These are phyloP conservation scores for Drosophila athabasca DNA, from an alignment of 1,140 invertebrate genomes.

Conservation along the genomic window DNA sequence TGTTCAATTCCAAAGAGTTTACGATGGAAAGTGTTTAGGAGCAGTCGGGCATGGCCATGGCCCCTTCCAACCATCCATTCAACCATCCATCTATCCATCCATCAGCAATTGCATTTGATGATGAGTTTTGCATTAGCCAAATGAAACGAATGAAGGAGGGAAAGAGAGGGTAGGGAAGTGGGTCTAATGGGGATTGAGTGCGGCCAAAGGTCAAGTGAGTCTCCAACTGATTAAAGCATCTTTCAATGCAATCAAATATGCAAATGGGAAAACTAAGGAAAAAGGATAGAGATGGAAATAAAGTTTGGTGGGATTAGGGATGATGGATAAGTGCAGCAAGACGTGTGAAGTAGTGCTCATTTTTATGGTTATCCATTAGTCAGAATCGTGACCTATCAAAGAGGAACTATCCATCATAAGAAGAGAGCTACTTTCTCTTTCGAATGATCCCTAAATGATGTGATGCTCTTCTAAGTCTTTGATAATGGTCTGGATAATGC, in stretches of 20 bases:
- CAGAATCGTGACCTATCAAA: too few relatives aligned
- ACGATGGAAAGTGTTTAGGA: conserved; percentile 52
- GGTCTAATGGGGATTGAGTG: background rate
- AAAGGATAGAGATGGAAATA: too few relatives aligned
- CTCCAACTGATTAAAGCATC: conserved; percentile 26
- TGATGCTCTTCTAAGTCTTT: too few relatives aligned
- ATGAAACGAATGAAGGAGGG: conserved; percentile 19
- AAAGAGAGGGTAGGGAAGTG: too few relatives aligned
- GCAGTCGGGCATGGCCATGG: conserved; percentile 32
- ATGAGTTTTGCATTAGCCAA: conserved; percentile 49
- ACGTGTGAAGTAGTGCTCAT: too few relatives aligned
- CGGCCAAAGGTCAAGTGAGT: conserved; percentile 15
- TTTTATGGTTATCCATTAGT: too few relatives aligned
- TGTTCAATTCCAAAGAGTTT: conserved; percentile 46
- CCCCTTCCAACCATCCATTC: background rate
- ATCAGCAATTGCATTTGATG: conserved; percentile 27
- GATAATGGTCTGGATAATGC: too few relatives aligned
- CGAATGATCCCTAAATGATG: too few relatives aligned
- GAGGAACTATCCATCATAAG: too few relatives aligned
- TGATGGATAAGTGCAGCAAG: too few relatives aligned
- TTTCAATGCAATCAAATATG: conserved; percentile 4
- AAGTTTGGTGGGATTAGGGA: too few relatives aligned
- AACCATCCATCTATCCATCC: background rate
- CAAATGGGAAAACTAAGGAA: background rate
- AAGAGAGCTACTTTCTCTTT: too few relatives aligned